Evolutionary conservation across 1,140 invertebrate species (phyloP).

Genomic region (Sogatella furcifera): DNA sequence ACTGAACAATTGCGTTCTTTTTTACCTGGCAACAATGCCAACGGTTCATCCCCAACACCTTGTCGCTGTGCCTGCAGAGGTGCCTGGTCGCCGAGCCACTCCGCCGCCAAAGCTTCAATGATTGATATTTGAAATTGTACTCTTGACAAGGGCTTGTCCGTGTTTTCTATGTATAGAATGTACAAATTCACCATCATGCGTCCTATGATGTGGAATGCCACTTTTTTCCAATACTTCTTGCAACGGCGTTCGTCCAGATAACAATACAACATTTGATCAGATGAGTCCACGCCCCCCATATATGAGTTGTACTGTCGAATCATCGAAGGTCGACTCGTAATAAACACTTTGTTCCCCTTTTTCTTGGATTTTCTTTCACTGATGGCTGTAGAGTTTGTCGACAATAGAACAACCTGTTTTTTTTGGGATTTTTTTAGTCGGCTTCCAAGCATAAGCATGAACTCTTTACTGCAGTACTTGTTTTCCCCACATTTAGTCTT

Average conservation of each 20-base stretch:
- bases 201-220: constrained; percentile 18
- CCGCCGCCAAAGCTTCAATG: not conserved
- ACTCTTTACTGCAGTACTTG: not conserved
- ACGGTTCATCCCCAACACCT: not conserved
- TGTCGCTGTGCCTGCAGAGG: not conserved
- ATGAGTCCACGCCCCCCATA: constrained; percentile 19
- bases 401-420: not conserved
- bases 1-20: not conserved
- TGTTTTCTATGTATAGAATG: constrained; percentile 6
- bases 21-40: not conserved
- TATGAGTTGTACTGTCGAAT: constrained; percentile 15
- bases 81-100: not conserved
- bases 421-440: not conserved
- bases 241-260: constrained; percentile 18
- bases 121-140: not conserved
- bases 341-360: not conserved
- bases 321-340: not conserved
- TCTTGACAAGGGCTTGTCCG: not conserved
- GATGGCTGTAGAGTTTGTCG: not conserved
- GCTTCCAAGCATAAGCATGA: constrained; percentile 3
- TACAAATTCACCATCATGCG: constrained; percentile 9
- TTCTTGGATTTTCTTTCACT: not conserved
- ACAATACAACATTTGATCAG: constrained; percentile 21
- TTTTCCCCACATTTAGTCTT: constrained; percentile 8
- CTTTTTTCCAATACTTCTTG: constrained; percentile 22